phyloP scores from a whole-genome alignment of 64 coral and sea anemone genomes.

The Orbicella faveolata region DNA sequence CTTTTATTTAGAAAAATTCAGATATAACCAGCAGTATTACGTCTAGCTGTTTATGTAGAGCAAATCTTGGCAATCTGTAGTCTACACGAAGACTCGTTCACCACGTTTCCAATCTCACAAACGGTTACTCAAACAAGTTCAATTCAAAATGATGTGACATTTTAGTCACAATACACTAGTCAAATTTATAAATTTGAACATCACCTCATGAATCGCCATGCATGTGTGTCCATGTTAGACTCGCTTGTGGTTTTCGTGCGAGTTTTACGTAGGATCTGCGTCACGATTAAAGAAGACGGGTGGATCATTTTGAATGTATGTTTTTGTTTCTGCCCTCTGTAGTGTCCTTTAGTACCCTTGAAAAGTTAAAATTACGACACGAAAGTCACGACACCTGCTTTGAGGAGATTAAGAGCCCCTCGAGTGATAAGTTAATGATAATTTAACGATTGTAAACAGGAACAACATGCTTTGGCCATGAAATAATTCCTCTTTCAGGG shows the following conservation, averaged over 20 bases:
- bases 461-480: conserved; percentile 33
- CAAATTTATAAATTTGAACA: background rate
- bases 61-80: too few relatives aligned
- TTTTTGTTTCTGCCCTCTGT: too few relatives aligned
- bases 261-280: too few relatives aligned
- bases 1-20: too few relatives aligned
- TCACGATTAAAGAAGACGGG: too few relatives aligned
- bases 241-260: too few relatives aligned
- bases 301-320: too few relatives aligned
- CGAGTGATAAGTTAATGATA: background rate
- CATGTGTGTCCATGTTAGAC: background rate
- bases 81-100: too few relatives aligned
- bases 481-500: background rate
- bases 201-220: background rate
- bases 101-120: background rate
- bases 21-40: too few relatives aligned
- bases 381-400: background rate
- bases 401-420: background rate
- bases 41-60: too few relatives aligned
- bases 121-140: background rate
- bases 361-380: background rate
- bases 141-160: background rate
- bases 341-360: background rate
- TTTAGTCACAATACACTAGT: background rate
- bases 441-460: conserved; percentile 32